These are phyloP conservation scores for Caenorhabditis panamensis DNA, from an alignment of 2,888 invertebrate species.

Conservation along the genomic window DNA sequence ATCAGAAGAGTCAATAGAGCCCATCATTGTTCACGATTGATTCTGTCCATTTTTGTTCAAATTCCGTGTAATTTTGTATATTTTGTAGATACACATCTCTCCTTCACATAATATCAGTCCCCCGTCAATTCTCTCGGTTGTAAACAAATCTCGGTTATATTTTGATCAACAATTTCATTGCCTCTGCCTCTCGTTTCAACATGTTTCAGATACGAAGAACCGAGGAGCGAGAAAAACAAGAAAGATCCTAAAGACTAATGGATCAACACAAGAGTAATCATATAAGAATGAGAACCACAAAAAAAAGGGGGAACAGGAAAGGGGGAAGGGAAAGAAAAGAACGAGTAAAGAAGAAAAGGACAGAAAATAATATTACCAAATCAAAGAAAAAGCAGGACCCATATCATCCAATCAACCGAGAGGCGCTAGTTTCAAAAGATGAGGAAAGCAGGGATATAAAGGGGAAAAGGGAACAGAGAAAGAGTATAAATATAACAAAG, in stretches of 20 bases:
- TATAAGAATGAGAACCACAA: slow-evolving; percentile 5
- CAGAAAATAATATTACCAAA: slow-evolving; percentile 46
- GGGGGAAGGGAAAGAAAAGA: slow-evolving; percentile 5
- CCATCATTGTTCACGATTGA: slow-evolving; percentile 41
- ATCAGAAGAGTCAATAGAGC: slow-evolving; percentile 31
- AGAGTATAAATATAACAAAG: slow-evolving; percentile 50
- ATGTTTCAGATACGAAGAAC: neutral
- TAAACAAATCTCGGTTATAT: neutral
- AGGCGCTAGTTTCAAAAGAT: slow-evolving; percentile 32
- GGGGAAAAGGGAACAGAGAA: neutral
- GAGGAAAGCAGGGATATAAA: neutral
- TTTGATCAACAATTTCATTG: slow-evolving; percentile 15
- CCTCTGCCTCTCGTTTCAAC: slow-evolving; percentile 3
- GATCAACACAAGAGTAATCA: slow-evolving; percentile 2
- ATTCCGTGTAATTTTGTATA: slow-evolving; percentile 1
- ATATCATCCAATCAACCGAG: slow-evolving; percentile 59
- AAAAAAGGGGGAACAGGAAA: slow-evolving; percentile 6
- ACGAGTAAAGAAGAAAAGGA: neutral
- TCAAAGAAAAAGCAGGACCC: slow-evolving; percentile 36
- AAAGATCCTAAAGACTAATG: slow-evolving; percentile 1
- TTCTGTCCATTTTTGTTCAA: neutral
- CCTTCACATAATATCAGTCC: slow-evolving; percentile 1
- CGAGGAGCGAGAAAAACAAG: neutral
- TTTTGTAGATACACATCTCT: slow-evolving; percentile 2
- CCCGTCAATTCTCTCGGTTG: neutral